A percentile compares a stretch with the other conserved stretches of the same genome.
phyloP scores from a whole-genome alignment of 2,113 vertebrate species.

The Alligator sinensis region DNA sequence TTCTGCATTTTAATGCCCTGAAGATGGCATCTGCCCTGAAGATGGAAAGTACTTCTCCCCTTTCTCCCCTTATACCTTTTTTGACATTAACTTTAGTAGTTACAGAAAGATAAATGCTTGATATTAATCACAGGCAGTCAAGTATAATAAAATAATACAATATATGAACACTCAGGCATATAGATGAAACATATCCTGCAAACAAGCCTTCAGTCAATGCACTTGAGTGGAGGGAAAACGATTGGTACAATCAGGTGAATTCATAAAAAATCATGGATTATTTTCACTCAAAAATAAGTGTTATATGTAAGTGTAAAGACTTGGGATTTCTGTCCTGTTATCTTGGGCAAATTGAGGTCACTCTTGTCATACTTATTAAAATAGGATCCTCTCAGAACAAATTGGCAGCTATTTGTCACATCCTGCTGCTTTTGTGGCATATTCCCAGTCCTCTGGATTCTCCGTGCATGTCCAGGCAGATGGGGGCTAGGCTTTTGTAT shows the following conservation, averaged over 20 bases:
- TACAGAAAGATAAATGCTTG: not conserved
- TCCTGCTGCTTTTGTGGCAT: not conserved
- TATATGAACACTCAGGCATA: not conserved
- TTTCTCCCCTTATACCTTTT: not conserved
- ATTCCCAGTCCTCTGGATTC: not conserved
- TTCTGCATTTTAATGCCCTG: conserved; percentile 4
- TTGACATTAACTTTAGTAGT: conserved; percentile 11
- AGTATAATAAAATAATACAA: not conserved
- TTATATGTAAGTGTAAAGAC: not conserved
- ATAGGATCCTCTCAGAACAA: not conserved
- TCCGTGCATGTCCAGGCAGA: not conserved
- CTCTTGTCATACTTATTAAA: not conserved
- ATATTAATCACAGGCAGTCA: not conserved
- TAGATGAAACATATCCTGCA: conserved; percentile 1
- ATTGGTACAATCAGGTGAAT: not conserved
- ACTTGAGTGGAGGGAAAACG: not conserved
- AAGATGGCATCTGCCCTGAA: not conserved
- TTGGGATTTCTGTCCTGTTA: not conserved
- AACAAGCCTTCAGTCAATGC: not conserved
- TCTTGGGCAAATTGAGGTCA: not conserved
- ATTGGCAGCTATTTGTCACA: not conserved
- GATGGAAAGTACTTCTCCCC: not conserved
- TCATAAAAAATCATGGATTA: conserved; percentile 10
- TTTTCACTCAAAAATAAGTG: not conserved
- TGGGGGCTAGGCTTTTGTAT: not conserved